Evolutionary conservation across 2,797 vertebrate species (phyloP).

Genomic region (Pangasius krempfi): DNA sequence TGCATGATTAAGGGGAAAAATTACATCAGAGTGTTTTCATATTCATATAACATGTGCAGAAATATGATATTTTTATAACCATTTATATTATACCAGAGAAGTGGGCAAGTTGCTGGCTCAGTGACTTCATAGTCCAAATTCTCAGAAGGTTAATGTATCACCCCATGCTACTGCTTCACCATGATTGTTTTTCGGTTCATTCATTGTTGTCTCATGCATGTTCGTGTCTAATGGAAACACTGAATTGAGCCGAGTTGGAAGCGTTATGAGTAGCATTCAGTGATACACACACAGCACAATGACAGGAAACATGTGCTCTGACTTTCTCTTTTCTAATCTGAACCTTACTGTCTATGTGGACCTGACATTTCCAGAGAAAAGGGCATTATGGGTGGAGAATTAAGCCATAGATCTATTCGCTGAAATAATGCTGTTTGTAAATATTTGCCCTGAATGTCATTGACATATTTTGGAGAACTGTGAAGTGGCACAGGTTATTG

Average conservation of each 20-base stretch:
- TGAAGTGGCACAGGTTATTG: background rate
- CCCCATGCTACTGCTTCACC: background rate
- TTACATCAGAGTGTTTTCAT: background rate
- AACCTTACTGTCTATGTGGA: constrained; percentile 45
- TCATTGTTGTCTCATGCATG: constrained; percentile 23
- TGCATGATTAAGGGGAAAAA: background rate
- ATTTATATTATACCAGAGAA: too few species aligned
- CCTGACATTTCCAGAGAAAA: constrained; percentile 57
- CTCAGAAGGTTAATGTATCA: background rate
- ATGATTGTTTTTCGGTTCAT: constrained; percentile 14
- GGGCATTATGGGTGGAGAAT: constrained; percentile 36
- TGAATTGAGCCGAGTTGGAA: constrained; percentile 22
- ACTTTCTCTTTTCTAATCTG: constrained; percentile 41
- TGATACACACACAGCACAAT: constrained; percentile 52
- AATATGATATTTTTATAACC: background rate
- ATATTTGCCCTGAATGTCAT: background rate
- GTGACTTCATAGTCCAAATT: constrained; percentile 10
- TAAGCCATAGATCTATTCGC: background rate
- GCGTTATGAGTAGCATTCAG: background rate
- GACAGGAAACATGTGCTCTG: constrained; percentile 54
- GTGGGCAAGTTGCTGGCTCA: background rate
- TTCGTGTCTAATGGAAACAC: constrained; percentile 18
- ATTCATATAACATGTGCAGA: background rate
- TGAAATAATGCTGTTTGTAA: background rate
- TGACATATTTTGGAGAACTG: constrained; percentile 11